phyloP scores from a whole-genome alignment of 2,113 vertebrate genomes.

The Petrocephalus zakoni region DNA sequence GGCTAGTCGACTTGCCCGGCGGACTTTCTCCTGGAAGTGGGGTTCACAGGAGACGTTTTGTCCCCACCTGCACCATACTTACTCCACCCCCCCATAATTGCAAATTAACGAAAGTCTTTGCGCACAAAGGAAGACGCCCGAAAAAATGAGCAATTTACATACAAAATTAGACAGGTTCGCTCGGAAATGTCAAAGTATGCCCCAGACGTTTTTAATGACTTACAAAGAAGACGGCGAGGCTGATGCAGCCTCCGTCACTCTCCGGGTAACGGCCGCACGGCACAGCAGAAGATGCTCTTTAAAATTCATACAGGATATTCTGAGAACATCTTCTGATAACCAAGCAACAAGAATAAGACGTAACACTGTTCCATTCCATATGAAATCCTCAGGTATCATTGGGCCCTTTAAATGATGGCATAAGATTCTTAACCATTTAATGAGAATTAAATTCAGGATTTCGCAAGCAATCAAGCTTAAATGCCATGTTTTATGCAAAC shows the following conservation, averaged over 20 bases:
- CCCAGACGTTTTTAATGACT: slow-evolving; percentile 10
- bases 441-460: not conserved
- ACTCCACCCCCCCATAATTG: not conserved
- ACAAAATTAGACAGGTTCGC: slow-evolving; percentile 7
- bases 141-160: slow-evolving; percentile 12
- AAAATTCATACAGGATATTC: not conserved
- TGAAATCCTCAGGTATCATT: not conserved
- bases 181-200: slow-evolving; percentile 7
- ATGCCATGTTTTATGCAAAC: not conserved
- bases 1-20: not conserved
- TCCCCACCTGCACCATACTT: not conserved
- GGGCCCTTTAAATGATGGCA: not conserved
- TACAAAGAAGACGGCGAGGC: not conserved
- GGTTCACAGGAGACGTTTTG: not conserved
- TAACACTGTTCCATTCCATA: not conserved
- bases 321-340: not conserved
- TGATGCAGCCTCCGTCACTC: not conserved
- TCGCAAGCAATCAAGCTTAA: not conserved
- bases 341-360: not conserved
- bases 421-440: not conserved
- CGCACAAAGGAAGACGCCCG: not conserved
- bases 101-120: not conserved
- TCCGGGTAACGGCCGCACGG: not conserved
- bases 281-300: not conserved
- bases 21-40: not conserved